Evolutionary conservation across 1,140 invertebrate species (phyloP).

Genomic region (Rhagoletis zephyria): DNA sequence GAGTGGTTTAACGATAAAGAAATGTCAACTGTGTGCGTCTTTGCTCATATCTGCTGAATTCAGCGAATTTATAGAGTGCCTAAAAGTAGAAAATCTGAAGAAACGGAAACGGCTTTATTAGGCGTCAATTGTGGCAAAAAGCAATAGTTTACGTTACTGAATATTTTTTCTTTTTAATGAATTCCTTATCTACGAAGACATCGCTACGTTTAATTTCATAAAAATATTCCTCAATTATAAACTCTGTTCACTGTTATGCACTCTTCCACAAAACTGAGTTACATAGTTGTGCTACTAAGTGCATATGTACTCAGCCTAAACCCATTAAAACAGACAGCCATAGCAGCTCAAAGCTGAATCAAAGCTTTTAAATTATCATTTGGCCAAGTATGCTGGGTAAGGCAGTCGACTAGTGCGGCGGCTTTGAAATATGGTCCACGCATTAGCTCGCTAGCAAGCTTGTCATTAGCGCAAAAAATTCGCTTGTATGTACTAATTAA

Average conservation of each 20-base stretch:
- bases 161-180: not conserved
- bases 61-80: not conserved
- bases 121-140: too few relatives aligned
- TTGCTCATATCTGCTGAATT: not conserved
- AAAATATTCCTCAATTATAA: not conserved
- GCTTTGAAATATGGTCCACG: constrained; percentile 1
- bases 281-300: not conserved
- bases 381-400: not conserved
- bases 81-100: not conserved
- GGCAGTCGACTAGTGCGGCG: not conserved
- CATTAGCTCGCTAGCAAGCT: too few relatives aligned
- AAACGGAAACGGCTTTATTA: too few relatives aligned
- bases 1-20: not conserved
- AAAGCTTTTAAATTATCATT: constrained; percentile 8
- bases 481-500: not conserved
- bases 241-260: not conserved
- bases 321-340: not conserved
- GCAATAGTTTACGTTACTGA: not conserved
- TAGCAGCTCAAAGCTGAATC: not conserved
- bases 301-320: not conserved
- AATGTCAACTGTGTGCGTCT: not conserved
- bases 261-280: not conserved
- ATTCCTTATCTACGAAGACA: too few relatives aligned
- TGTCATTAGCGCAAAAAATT: not conserved
- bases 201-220: too few relatives aligned